Conservation (phyloP, 2,113 vertebrate genomes). For the Petrocephalus zakoni region DNA sequence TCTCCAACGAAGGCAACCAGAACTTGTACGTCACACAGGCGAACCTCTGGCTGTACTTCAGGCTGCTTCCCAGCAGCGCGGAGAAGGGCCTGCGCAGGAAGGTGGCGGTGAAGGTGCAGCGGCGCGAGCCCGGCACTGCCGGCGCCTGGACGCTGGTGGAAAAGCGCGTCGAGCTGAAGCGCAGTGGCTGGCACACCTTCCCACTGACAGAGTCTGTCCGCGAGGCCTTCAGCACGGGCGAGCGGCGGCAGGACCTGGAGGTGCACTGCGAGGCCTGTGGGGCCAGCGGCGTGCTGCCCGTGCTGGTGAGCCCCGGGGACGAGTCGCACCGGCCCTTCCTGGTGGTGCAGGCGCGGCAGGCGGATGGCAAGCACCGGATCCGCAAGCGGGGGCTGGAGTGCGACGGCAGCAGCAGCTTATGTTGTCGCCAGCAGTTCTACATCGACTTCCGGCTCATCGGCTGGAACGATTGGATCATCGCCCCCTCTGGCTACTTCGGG, state of each 20-base stretch:
- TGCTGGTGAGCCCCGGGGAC: constrained; percentile 80
- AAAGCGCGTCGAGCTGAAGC: constrained; percentile 91
- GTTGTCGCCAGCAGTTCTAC: constrained; percentile 98
- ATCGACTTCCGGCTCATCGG: constrained; percentile 98
- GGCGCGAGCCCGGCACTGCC: constrained; percentile 69
- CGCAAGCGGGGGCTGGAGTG: constrained; percentile 96
- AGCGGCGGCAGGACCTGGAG: constrained; percentile 84
- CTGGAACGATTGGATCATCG: constrained; percentile 99
- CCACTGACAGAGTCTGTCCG: constrained; percentile 86
- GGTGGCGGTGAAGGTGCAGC: constrained; percentile 85
- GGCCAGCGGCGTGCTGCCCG: constrained; percentile 73
- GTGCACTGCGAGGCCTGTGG: constrained; percentile 87
- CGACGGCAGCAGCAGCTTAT: constrained; percentile 87
- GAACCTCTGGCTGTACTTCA: constrained; percentile 95
- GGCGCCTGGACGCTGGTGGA: constrained; percentile 82
- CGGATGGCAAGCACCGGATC: constrained; percentile 88
- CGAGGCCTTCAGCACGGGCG: constrained; percentile 76
- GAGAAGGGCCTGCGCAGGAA: constrained; percentile 87
- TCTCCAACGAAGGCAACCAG: constrained; percentile 96
- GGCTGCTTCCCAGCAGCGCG: constrained; percentile 75
- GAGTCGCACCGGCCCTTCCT: constrained; percentile 93
- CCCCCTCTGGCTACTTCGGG: constrained; percentile 92
- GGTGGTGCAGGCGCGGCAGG: constrained; percentile 82
- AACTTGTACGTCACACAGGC: constrained; percentile 93
- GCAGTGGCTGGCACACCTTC: constrained; percentile 97